phyloP scores from a whole-genome alignment of 2,888 invertebrate genomes.

The Mythimna vitellina region DNA sequence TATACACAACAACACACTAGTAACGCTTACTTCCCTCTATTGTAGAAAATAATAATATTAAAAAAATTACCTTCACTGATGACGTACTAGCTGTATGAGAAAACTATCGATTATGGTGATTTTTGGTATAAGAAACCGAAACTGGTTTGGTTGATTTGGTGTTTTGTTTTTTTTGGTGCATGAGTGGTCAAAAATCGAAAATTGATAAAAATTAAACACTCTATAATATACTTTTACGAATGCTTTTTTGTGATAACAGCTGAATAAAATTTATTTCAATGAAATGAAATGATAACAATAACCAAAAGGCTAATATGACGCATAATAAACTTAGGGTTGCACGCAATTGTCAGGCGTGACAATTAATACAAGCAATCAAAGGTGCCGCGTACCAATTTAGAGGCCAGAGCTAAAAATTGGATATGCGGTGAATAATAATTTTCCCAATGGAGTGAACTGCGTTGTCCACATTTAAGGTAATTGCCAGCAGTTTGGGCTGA shows the following conservation, averaged over 20 bases:
- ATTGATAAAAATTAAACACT: neutral
- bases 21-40: too few relatives aligned
- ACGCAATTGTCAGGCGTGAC: constrained; percentile 62
- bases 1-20: too few relatives aligned
- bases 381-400: constrained; percentile 83
- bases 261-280: constrained; percentile 21
- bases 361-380: constrained; percentile 82
- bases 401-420: constrained; percentile 82
- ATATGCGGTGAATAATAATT: constrained; percentile 89
- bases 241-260: constrained; percentile 6
- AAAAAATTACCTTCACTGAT: too few relatives aligned
- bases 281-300: constrained; percentile 25
- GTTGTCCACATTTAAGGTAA: constrained; percentile 90
- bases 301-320: constrained; percentile 16
- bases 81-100: too few relatives aligned
- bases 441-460: constrained; percentile 85
- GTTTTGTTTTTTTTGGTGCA: too few relatives aligned
- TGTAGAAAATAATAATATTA: too few relatives aligned
- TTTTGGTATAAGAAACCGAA: too few relatives aligned
- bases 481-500: constrained; percentile 89
- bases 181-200: too few relatives aligned
- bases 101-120: too few relatives aligned
- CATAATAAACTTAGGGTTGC: constrained; percentile 33
- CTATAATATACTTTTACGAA: too few relatives aligned
- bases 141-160: too few relatives aligned